Evolutionary conservation across 2,113 vertebrate species (phyloP).

Genomic region (Coregonus clupeaformis): DNA sequence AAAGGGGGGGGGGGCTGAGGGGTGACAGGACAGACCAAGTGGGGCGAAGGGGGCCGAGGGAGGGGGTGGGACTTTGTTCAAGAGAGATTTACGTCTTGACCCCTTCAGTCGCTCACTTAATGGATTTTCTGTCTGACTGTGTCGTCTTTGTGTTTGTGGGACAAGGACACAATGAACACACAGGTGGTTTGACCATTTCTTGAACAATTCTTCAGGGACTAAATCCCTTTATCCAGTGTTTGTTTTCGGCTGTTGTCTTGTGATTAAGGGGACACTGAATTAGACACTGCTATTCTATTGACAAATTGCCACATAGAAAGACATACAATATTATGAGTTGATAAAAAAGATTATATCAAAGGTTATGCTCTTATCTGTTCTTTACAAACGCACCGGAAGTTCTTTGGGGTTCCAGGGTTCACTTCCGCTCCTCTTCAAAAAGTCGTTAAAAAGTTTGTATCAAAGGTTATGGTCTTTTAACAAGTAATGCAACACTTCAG

Average conservation of each 20-base stretch:
- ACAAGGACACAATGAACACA: constrained; percentile 23
- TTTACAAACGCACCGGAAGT: no score
- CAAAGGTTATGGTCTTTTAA: no score
- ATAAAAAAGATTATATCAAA: no score
- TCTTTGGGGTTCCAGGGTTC: no score
- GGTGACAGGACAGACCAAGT: constrained; percentile 57
- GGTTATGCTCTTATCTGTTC: no score
- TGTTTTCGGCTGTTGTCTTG: background rate
- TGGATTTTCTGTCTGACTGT: constrained; percentile 44
- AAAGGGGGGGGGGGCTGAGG: constrained; percentile 46
- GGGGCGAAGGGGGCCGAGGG: background rate
- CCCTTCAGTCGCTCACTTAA: constrained; percentile 61
- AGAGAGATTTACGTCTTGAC: constrained; percentile 45
- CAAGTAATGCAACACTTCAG: no score
- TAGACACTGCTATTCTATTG: no score
- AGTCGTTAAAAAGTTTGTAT: no score
- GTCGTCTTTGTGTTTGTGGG: constrained; percentile 16
- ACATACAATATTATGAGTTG: background rate
- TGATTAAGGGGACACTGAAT: background rate
- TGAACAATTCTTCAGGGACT: background rate
- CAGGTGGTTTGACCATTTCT: background rate
- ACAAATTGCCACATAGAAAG: no score
- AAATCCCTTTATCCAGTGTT: background rate
- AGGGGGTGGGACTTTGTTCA: constrained; percentile 46
- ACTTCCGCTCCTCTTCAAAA: no score